phyloP scores from a whole-genome alignment of 2,113 vertebrate species.

The Beaufortia kweichowensis region DNA sequence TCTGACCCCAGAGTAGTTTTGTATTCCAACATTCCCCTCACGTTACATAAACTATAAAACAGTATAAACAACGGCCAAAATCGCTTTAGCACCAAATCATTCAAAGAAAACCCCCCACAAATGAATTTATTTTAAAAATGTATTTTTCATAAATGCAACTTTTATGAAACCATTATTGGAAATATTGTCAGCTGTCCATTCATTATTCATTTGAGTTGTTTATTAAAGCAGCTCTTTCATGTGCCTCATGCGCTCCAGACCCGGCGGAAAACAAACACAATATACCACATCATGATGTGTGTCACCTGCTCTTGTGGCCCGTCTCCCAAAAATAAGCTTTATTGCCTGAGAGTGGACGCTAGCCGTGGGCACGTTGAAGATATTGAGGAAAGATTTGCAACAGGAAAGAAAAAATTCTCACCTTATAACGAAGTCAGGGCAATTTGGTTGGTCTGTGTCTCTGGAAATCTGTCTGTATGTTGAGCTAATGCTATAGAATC shows the following conservation, averaged over 20 bases:
- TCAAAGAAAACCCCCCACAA: too few relatives aligned
- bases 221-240: slow-evolving; percentile 62
- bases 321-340: slow-evolving; percentile 30
- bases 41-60: neutral
- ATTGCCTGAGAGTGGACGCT: slow-evolving; percentile 64
- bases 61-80: slow-evolving; percentile 4
- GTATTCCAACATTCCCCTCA: neutral
- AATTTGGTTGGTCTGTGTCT: neutral
- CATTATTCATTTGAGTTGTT: slow-evolving; percentile 70
- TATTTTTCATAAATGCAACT: slow-evolving; percentile 70
- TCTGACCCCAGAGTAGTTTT: neutral
- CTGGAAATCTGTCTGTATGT: neutral
- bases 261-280: slow-evolving; percentile 61
- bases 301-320: slow-evolving; percentile 36
- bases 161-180: slow-evolving; percentile 59
- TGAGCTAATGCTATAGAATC: neutral
- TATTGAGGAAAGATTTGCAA: slow-evolving; percentile 62
- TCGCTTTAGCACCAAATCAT: neutral
- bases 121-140: too few relatives aligned
- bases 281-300: slow-evolving; percentile 54
- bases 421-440: slow-evolving; percentile 68
- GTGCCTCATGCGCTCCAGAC: slow-evolving; percentile 58
- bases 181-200: slow-evolving; percentile 66
- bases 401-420: slow-evolving; percentile 56
- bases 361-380: slow-evolving; percentile 48